Percentiles rank a stretch among this genome's conserved stretches.
Conservation (phyloP, 2,797 vertebrate species). For the Anolis apletophallus region DNA sequence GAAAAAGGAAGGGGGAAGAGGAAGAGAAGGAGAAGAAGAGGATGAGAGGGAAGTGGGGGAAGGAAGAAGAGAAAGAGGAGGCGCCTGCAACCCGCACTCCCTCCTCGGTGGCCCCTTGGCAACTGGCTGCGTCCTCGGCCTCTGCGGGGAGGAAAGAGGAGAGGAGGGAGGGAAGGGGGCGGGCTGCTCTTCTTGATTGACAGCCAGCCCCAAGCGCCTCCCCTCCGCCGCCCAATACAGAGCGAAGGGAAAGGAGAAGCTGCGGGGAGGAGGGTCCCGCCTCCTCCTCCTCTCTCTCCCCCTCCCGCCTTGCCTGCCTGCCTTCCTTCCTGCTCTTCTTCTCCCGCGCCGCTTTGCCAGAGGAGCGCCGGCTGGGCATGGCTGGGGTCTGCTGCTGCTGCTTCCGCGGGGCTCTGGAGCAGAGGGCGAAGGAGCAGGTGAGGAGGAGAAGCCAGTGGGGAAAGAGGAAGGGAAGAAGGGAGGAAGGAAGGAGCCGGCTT, state of each 20-base stretch:
- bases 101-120: neutral
- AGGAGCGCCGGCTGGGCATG: conserved; percentile 23
- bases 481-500: too few species aligned
- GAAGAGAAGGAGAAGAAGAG: too few species aligned
- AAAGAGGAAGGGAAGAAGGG: too few species aligned
- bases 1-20: too few species aligned
- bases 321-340: neutral
- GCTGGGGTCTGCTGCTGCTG: neutral
- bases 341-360: neutral
- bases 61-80: neutral
- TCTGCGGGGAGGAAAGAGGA: neutral
- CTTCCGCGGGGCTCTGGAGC: neutral
- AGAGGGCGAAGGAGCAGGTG: conserved; percentile 11
- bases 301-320: neutral
- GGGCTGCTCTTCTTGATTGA: conserved; percentile 6
- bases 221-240: neutral
- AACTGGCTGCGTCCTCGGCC: neutral
- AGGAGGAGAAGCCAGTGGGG: neutral
- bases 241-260: neutral
- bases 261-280: conserved; percentile 17
- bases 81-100: neutral
- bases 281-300: neutral
- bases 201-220: neutral
- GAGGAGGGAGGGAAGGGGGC: neutral
- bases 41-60: too few species aligned